A percentile compares a stretch with the other conserved stretches of the same genome.
phyloP scores from a whole-genome alignment of 2,797 vertebrate species.

The Lemur catta region DNA sequence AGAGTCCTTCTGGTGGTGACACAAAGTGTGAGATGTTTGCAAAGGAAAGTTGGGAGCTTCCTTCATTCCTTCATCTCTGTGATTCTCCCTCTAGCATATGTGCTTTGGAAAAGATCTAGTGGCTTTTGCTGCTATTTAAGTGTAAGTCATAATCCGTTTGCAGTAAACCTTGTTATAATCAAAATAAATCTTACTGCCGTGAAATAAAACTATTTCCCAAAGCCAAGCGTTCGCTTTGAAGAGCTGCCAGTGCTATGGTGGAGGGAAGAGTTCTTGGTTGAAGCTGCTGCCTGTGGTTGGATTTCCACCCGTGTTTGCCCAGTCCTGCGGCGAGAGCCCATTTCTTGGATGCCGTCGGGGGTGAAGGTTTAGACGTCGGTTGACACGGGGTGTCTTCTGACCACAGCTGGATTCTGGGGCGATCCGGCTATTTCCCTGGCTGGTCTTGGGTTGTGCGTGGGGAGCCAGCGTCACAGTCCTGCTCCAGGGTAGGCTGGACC shows the following conservation, averaged over 20 bases:
- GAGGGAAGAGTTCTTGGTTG: not conserved
- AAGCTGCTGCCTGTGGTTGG: not conserved
- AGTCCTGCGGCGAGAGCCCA: not conserved
- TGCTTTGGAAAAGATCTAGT: not conserved
- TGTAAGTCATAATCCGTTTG: not conserved
- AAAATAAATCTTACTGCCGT: not conserved
- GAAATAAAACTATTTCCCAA: not conserved
- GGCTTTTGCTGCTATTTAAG: not conserved
- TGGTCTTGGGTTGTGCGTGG: not conserved
- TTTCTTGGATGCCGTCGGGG: not conserved
- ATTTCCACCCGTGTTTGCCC: not conserved
- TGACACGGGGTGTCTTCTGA: not conserved
- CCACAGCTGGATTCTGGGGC: not conserved
- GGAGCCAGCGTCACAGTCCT: not conserved
- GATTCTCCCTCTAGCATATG: not conserved
- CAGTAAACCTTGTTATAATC: not conserved
- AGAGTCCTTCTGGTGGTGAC: fast-evolving
- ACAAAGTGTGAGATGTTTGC: not conserved
- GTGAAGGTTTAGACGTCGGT: not conserved
- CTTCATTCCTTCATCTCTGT: not conserved
- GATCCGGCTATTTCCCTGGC: not conserved
- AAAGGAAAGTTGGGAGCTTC: not conserved
- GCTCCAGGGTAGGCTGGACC: not conserved
- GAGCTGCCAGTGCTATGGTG: not conserved
- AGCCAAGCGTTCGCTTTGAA: not conserved